Evolutionary conservation across 2,797 vertebrate genomes (phyloP), one percentile per base, ranked within the genome.

Genomic region (Jordanella pulchra): DNA sequence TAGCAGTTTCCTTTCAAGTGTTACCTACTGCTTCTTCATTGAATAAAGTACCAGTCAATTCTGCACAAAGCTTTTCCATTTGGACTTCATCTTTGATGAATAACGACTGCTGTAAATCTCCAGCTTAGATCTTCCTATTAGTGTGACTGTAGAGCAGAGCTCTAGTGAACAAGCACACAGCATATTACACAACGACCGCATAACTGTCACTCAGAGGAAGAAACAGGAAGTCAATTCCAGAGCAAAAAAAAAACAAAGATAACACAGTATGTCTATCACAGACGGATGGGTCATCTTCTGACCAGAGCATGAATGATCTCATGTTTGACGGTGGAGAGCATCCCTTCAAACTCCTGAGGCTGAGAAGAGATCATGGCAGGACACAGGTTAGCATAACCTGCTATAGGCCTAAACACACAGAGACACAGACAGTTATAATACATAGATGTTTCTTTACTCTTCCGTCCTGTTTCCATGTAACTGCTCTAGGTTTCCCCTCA

Each of bases 221-320:
- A 56, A 56, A 56, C 14, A 28, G 14, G 54, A 17, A 55, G 53
- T 55, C n/a, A n/a, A n/a, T n/a, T n/a, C n/a, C 27, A 28, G 53
- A 17, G 14, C 27, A 55, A 55, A 27, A 28, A 28, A 55, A 45
- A 45, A 28, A n/a, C n/a, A n/a, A n/a, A n/a, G n/a, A n/a, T n/a
- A n/a, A n/a, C n/a, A n/a, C n/a, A n/a, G 17, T 50, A 6, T 9
- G 28, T 60, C 28, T 60, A 14, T 60, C 56, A 58, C 1, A 35
- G 18, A 21, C 21, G 23, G 44, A 2, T 45, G 44, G 44, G 1
- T 11, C 7, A 45, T 45, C 44, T 54, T 45, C 27, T 91, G 90
- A 99, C 98, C 96, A 99, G 92, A 15, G 98, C 97, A 61, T 99
- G 98, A 81, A 99, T 96, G 81, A 99, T 96, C 91, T 99, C 97